Conservation (phyloP, 2,888 invertebrate genomes). For the Neoascia interrupta region DNA sequence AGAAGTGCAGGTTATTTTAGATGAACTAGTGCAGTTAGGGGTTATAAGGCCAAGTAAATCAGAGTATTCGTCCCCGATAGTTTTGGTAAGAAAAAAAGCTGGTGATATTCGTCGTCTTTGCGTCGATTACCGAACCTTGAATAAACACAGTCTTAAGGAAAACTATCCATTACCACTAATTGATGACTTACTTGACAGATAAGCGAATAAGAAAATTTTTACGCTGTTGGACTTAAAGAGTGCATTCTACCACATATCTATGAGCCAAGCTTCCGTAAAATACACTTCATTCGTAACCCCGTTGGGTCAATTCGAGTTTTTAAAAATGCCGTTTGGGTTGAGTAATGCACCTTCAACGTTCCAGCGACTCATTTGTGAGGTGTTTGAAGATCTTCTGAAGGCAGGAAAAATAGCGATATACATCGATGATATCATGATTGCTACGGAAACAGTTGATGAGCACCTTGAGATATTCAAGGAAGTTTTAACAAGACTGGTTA, state of each 20-base stretch:
- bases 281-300: too few relatives aligned
- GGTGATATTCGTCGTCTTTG: conserved; percentile 44
- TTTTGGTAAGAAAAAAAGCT: conserved; percentile 45
- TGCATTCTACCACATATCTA: too few relatives aligned
- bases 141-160: conserved; percentile 23
- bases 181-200: conserved; percentile 41
- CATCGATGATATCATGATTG: too few relatives aligned
- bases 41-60: conserved; percentile 47
- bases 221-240: conserved; percentile 32
- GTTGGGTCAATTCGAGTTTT: too few relatives aligned
- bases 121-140: conserved; percentile 18
- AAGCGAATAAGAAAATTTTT: conserved; percentile 28
- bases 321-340: too few relatives aligned
- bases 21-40: conserved; percentile 29
- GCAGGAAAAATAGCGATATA: too few relatives aligned
- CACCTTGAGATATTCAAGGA: too few relatives aligned
- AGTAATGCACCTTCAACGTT: too few relatives aligned
- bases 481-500: too few relatives aligned
- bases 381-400: too few relatives aligned
- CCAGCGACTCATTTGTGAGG: too few relatives aligned
- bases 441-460: too few relatives aligned
- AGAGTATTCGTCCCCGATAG: conserved; percentile 52
- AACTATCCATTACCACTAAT: conserved; percentile 53
- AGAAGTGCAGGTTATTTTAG: conserved; percentile 42
- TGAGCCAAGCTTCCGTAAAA: conserved; percentile 37